Evolutionary conservation across 2,888 invertebrate species (phyloP).

Genomic region (Escarpia spicata): DNA sequence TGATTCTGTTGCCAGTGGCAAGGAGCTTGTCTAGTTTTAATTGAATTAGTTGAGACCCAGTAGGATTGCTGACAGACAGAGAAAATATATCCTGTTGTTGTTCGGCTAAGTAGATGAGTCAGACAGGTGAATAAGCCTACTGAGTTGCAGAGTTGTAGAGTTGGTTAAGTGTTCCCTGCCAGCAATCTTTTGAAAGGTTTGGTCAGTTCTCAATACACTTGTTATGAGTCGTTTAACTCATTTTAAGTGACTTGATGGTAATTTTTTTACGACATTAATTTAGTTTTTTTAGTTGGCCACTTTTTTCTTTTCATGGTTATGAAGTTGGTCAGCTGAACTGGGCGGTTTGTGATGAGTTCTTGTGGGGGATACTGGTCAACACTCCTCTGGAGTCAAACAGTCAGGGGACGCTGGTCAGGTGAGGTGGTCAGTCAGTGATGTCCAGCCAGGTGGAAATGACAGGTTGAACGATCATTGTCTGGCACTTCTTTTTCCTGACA

Average conservation of each 20-base stretch:
- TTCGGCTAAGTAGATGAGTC: neutral
- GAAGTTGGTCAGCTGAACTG: neutral
- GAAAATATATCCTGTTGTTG: neutral
- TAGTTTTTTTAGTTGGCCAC: neutral
- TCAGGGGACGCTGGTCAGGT: neutral
- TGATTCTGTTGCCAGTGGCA: neutral
- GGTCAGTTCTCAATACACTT: neutral
- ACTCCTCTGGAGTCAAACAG: too few species aligned
- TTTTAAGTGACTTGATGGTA: too few species aligned
- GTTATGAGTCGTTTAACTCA: neutral
- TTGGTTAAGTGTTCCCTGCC: neutral
- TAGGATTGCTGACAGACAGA: neutral
- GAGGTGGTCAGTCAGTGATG: neutral
- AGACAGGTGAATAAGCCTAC: neutral
- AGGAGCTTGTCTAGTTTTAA: neutral
- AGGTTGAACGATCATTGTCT: neutral
- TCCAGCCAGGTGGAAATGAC: neutral
- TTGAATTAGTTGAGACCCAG: neutral
- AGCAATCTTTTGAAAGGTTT: neutral
- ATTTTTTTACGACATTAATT: neutral
- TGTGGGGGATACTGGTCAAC: neutral
- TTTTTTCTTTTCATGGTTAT: neutral
- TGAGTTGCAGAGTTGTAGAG: neutral
- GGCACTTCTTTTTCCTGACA: neutral
- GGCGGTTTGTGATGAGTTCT: neutral